These are phyloP conservation scores for Paracanthobrama guichenoti DNA, from an alignment of 2,113 vertebrate species.

Conservation along the genomic window DNA sequence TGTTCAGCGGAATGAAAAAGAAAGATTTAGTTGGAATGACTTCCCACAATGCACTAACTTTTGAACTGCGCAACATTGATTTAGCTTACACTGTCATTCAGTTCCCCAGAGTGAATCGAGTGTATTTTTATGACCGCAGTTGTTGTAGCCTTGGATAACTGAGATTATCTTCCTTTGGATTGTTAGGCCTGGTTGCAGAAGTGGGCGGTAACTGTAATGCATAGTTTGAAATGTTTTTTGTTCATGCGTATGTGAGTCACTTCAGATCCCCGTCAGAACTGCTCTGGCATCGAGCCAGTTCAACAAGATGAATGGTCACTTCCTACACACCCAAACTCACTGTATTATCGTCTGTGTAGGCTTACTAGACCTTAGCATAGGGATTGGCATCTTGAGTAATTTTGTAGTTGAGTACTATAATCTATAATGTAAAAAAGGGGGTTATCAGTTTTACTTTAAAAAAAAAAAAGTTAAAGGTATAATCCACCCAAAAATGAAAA, in stretches of 20 bases:
- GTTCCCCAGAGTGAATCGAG: not conserved
- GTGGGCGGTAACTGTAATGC: not conserved
- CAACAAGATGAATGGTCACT: not conserved
- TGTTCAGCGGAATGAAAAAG: not conserved
- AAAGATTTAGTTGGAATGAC: not conserved
- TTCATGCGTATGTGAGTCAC: not conserved
- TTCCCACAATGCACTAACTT: not conserved
- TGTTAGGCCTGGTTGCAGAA: not conserved
- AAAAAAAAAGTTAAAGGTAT: not conserved
- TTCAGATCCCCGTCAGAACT: not conserved
- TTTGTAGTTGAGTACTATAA: not conserved
- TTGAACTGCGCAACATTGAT: not conserved
- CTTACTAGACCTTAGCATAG: not conserved
- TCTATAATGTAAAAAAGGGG: not conserved
- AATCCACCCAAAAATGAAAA: not conserved
- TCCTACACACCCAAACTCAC: not conserved
- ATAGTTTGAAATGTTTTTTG: not conserved
- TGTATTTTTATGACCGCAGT: not conserved
- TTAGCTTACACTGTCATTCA: not conserved
- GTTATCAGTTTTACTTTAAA: not conserved
- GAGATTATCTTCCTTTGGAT: not conserved
- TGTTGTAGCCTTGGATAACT: not conserved
- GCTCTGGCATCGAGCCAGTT: conserved; percentile 2
- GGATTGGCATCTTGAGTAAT: not conserved
- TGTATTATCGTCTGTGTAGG: not conserved